Base-by-base conservation (phyloP, 2,888 invertebrate species). In the Galerucella pusilla region DNA sequence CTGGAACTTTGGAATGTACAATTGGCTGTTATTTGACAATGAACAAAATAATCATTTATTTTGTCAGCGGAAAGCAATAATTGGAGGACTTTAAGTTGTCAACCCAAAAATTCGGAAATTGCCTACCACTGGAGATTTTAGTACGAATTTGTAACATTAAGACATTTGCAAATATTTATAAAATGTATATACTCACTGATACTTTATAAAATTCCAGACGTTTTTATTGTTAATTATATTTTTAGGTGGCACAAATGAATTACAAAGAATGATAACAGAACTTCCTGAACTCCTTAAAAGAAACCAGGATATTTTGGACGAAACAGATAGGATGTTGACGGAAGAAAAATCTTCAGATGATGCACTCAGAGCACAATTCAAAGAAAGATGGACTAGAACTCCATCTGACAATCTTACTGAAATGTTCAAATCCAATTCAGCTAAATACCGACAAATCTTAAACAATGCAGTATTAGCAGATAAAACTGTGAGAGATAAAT, bases 241-340 rank as follows among this genome's bases (percentile, higher is more conserved):
- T 52, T 90, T 92, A 73, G 97, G 97, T 61, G 98, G 98, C 0
- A 89, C 95, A 75, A 87, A 90, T 60, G 90, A 90, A 79, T 89
- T 99, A 60, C 90, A 93, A 84, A 89, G 89, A 3, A 90, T 95
- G 85, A 93, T 98, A 85, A 91, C 90, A 78, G 97, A 98, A 85
- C 89, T 99, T 80, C 99, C 99, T 0, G 95, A 96, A 77, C 90
- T 97, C 80, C 90, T 98, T 81, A 94, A 94, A 87, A 91, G 99
- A 78, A 99, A 99, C 89, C 93, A 92, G 80, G 97, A 99, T 87
- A 97, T 99, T 83, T 90, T 99, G 1, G 94, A 97, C 86, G 99
- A 99, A 92, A 91, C 94, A 71, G 94, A 95, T 83, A 89, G 94
- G 76, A 90, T 96, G 91, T 88, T 99, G 81, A 93, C 94, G 83